Evolutionary conservation across 2,797 vertebrate genomes (phyloP), one percentile per base, ranked within the genome.

Genomic region (Pseudochirops cupreus): DNA sequence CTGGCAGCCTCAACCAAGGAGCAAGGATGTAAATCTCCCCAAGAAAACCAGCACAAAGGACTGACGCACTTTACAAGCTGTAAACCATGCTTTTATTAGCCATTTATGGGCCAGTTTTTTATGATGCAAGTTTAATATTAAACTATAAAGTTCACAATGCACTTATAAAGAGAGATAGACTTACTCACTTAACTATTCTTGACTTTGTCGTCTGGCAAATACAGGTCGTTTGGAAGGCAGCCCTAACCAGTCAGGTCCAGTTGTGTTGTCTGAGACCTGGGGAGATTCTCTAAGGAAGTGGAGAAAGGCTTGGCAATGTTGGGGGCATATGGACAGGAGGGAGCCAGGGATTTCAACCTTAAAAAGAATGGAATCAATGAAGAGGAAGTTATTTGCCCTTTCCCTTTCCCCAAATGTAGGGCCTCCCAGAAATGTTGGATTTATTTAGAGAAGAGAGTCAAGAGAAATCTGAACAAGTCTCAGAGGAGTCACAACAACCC

Each of bases 21-120:
- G 97, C 56, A 97, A 96, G 59, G 96, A 98, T 93, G 98, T 98
- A 98, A 97, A 97, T 98, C 97, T 98, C 97, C 94, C 95, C 62
- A 97, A 96, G 98, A 97, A 98, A 98, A 98, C n/a, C 92, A 55
- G 67, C 90, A 92, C 95, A 96, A 98, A 98, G 97, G 95, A 96
- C 89, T 96, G 98, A 98, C 98, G 97, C 97, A 97, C 98, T 98
- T 98, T 98, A 98, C 98, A 98, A 98, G 98, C 98, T 97, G 98
- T 98, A 98, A 99, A 98, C 57, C 74, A 97, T 96, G 95, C 96
- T 98, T 99, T 99, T 99, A 99, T 99, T 98, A 98, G 98, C 97
- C 98, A 98, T 98, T 99, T 98, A 99, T 97, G 97, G 98, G 98
- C 97, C 98, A 98, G 39, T 98, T 98, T 98, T 97, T 98, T 98